Conservation (phyloP, 2,888 invertebrate genomes). For the Choristoneura rosaceana region DNA sequence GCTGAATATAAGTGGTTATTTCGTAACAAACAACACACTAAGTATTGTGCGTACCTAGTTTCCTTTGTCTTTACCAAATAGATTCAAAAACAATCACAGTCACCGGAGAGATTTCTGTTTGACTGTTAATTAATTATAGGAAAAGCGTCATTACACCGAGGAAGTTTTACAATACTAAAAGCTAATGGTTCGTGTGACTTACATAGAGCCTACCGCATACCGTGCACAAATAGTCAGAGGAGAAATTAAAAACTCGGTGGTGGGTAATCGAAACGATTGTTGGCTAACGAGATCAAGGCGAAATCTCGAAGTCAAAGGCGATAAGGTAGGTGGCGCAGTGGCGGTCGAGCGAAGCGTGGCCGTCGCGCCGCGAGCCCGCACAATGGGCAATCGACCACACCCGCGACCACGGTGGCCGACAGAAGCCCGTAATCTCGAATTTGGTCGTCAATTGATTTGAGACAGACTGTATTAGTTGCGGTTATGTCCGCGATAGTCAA, state of each 20-base stretch:
- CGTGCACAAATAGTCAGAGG: slow-evolving; percentile 44
- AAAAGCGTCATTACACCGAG: slow-evolving; percentile 18
- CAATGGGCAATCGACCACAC: slow-evolving; percentile 76
- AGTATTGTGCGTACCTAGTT: neutral
- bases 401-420: slow-evolving; percentile 50
- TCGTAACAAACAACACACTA: neutral
- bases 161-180: slow-evolving; percentile 20
- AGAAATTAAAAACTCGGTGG: slow-evolving; percentile 69
- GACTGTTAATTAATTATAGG: neutral
- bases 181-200: slow-evolving; percentile 15
- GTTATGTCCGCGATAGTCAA: slow-evolving; percentile 7
- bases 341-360: slow-evolving; percentile 79
- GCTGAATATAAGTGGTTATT: neutral
- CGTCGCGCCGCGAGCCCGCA: slow-evolving; percentile 74
- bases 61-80: neutral
- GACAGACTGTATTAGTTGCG: slow-evolving; percentile 7
- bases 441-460: slow-evolving; percentile 23
- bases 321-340: slow-evolving; percentile 77
- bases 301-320: slow-evolving; percentile 63
- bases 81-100: neutral
- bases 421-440: slow-evolving; percentile 48
- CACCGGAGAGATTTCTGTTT: neutral
- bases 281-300: slow-evolving; percentile 78
- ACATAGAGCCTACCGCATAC: slow-evolving; percentile 35
- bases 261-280: slow-evolving; percentile 73